phyloP scores from a whole-genome alignment of 2,888 invertebrate genomes.

The Gryllus longicercus region DNA sequence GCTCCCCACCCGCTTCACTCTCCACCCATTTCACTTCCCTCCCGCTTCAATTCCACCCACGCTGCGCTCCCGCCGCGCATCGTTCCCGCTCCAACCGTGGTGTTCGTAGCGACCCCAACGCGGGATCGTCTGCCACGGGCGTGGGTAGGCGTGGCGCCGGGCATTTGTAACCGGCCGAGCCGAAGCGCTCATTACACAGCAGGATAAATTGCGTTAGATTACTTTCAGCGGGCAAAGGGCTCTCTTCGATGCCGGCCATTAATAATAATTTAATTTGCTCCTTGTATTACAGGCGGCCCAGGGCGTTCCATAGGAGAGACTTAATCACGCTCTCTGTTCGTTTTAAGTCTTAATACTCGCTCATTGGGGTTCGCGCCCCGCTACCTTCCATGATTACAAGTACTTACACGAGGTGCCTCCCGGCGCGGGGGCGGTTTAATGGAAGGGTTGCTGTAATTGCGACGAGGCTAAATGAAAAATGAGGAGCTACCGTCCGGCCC shows the following conservation, averaged over 20 bases:
- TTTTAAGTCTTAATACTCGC: conserved; percentile 3
- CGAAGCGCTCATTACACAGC: neutral
- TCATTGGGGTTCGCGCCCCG: neutral
- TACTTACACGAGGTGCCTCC: neutral
- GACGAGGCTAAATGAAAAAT: no score
- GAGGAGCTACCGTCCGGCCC: no score
- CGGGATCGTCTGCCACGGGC: neutral
- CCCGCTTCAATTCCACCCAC: neutral
- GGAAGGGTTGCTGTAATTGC: no score
- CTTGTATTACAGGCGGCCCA: neutral
- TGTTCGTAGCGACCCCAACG: neutral
- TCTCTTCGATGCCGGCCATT: neutral
- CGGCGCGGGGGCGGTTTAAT: neutral
- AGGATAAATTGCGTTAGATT: neutral
- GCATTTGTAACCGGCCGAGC: neutral
- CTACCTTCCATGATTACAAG: conserved; percentile 6
- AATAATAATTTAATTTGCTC: conserved; percentile 17
- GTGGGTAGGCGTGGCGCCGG: neutral
- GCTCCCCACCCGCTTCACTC: no score
- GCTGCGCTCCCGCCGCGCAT: neutral
- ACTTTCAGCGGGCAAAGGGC: conserved; percentile 4
- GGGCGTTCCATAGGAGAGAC: neutral
- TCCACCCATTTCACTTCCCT: no score
- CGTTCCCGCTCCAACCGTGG: neutral
- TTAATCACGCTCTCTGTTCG: neutral